phyloP scores from a whole-genome alignment of 2,888 invertebrate species.

The Tinea trinotella region DNA sequence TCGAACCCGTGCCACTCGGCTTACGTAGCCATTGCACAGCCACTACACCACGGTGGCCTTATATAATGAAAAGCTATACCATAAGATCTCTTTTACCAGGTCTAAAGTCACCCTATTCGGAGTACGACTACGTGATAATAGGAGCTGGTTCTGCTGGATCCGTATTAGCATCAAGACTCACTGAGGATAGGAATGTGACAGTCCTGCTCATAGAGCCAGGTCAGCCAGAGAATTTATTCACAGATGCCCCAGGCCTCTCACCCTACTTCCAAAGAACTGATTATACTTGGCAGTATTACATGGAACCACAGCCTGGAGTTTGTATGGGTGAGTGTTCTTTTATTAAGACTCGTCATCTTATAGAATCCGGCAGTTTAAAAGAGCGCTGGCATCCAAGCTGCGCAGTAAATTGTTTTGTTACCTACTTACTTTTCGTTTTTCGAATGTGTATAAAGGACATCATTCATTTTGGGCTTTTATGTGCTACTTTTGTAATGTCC shows the following conservation, averaged over 20 bases:
- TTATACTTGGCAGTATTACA: conserved; percentile 75
- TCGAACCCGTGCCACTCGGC: too few species aligned
- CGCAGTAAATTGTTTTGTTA: too few species aligned
- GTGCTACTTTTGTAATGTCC: too few species aligned
- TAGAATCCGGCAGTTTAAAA: too few species aligned
- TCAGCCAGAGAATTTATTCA: conserved; percentile 47
- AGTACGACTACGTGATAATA: conserved; percentile 22
- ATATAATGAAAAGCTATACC: too few species aligned
- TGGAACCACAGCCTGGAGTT: conserved; percentile 69
- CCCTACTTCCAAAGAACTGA: conserved; percentile 71
- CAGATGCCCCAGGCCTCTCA: conserved; percentile 68
- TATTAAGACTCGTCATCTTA: too few species aligned
- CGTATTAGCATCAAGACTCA: conserved; percentile 21
- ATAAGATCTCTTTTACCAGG: conserved; percentile 20
- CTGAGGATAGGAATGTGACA: conserved; percentile 43
- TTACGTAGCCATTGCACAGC: too few species aligned
- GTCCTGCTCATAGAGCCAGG: conserved; percentile 76
- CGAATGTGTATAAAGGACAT: too few species aligned
- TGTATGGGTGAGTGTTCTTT: conserved; percentile 62
- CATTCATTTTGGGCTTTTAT: too few species aligned
- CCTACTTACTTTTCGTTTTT: too few species aligned
- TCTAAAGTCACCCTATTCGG: conserved; percentile 17
- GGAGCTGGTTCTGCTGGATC: conserved; percentile 23
- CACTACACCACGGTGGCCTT: too few species aligned
- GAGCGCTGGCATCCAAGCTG: too few species aligned